Conservation (phyloP, 1,140 invertebrate genomes). For the Riptortus pedestris region DNA sequence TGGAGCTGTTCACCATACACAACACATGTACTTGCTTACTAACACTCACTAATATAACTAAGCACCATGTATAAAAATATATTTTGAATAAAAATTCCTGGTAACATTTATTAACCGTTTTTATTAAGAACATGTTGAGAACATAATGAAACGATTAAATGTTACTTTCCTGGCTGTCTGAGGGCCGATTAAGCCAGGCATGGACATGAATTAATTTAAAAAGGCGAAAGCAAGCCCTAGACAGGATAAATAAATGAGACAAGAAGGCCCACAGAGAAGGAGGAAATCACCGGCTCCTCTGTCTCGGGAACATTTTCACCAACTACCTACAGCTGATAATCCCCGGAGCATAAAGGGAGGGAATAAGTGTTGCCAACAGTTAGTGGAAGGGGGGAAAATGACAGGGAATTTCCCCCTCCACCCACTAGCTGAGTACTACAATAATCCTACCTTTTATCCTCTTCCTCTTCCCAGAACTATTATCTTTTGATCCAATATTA, state of each 20-base stretch:
- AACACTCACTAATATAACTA: slow-evolving; percentile 12
- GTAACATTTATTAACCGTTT: slow-evolving; percentile 14
- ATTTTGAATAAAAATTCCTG: slow-evolving; percentile 12
- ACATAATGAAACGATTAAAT: slow-evolving; percentile 17
- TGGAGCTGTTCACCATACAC: neutral
- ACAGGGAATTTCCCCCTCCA: too few species aligned
- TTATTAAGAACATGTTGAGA: slow-evolving; percentile 20
- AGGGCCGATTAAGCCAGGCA: slow-evolving; percentile 3
- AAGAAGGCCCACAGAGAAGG: neutral
- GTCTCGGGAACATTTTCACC: neutral
- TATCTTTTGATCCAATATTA: too few species aligned
- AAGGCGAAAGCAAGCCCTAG: neutral
- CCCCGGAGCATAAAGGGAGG: neutral
- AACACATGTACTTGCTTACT: neutral
- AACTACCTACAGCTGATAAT: slow-evolving; percentile 15
- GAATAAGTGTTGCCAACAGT: slow-evolving; percentile 2
- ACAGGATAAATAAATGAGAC: neutral
- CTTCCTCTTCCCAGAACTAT: too few species aligned
- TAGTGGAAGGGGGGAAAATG: neutral
- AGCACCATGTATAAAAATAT: slow-evolving; percentile 17
- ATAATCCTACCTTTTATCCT: too few species aligned
- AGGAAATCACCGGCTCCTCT: neutral
- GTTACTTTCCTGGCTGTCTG: neutral
- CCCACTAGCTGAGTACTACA: too few species aligned
- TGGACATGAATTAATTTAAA: neutral